These are phyloP conservation scores for Uropetala carovei DNA, from an alignment of 2,888 invertebrate species.

Conservation along the genomic window DNA sequence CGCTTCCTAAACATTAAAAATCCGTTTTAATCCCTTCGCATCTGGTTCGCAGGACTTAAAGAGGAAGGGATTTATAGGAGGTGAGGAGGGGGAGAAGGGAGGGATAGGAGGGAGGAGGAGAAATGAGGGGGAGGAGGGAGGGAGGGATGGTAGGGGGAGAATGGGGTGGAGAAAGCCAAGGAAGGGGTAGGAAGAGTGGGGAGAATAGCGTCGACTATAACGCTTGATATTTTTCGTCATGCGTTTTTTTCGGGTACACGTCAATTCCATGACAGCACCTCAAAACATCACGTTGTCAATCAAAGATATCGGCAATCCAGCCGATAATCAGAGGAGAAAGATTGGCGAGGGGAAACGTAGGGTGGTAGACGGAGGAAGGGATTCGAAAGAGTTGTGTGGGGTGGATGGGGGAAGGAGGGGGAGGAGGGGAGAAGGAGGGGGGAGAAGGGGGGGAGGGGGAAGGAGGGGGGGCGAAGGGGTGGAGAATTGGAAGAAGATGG, in stretches of 20 bases:
- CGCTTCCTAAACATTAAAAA: too few relatives aligned
- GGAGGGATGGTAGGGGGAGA: constrained; percentile 42
- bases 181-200: neutral
- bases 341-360: neutral
- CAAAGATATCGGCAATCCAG: too few relatives aligned
- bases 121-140: constrained; percentile 65
- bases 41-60: too few relatives aligned
- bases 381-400: constrained; percentile 65
- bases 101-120: constrained; percentile 15
- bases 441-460: neutral
- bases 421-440: constrained; percentile 35
- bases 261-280: too few relatives aligned
- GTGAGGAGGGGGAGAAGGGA: neutral
- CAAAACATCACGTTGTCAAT: too few relatives aligned
- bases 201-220: neutral
- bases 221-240: too few relatives aligned
- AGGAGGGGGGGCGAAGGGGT: neutral
- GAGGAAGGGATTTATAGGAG: too few relatives aligned
- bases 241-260: too few relatives aligned
- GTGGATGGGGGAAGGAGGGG: constrained; percentile 35
- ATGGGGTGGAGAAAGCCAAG: constrained; percentile 34
- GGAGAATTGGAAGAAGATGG: neutral
- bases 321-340: too few relatives aligned
- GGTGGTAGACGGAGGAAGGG: constrained; percentile 63
- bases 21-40: too few relatives aligned